These are phyloP conservation scores for Caerostris darwini DNA, from an alignment of 1,140 invertebrate species.

Conservation along the genomic window DNA sequence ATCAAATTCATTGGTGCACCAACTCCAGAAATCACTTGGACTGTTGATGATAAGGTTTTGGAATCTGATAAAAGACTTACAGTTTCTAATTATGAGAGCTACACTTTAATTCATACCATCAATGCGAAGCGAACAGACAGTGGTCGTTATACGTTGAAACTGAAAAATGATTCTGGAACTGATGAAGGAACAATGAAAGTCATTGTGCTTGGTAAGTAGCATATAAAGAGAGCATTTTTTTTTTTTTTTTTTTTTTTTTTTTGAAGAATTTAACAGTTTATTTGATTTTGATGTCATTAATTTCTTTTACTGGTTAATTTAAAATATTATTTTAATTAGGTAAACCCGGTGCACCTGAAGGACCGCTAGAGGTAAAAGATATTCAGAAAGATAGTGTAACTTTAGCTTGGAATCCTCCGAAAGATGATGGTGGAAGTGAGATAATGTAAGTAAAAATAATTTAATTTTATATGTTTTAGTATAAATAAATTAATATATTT, in stretches of 20 bases:
- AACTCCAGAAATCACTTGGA: conserved; percentile 92
- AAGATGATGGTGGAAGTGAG: conserved; percentile 96
- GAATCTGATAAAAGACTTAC: conserved; percentile 91
- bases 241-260: background rate
- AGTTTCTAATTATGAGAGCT: conserved; percentile 85
- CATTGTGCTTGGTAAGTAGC: conserved; percentile 83
- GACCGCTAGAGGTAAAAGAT: conserved; percentile 94
- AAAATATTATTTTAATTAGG: conserved; percentile 84
- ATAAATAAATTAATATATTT: background rate
- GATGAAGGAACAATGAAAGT: conserved; percentile 97
- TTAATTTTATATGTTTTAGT: background rate
- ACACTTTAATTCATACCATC: conserved; percentile 94
- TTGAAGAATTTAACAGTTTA: background rate
- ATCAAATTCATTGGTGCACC: conserved; percentile 96
- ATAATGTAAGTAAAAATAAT: conserved; percentile 85
- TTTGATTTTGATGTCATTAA: background rate
- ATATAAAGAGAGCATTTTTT: background rate
- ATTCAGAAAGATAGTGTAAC: conserved; percentile 83
- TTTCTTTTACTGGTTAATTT: background rate
- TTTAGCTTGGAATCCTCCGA: conserved; percentile 94
- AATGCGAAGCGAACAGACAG: conserved; percentile 94
- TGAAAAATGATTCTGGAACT: conserved; percentile 94
- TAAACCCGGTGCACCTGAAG: conserved; percentile 92
- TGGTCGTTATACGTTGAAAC: conserved; percentile 95
- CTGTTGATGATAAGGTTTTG: conserved; percentile 88